Conservation (phyloP, 37 sponge, comb jelly and placozoan species). For the Crambe crambe region DNA sequence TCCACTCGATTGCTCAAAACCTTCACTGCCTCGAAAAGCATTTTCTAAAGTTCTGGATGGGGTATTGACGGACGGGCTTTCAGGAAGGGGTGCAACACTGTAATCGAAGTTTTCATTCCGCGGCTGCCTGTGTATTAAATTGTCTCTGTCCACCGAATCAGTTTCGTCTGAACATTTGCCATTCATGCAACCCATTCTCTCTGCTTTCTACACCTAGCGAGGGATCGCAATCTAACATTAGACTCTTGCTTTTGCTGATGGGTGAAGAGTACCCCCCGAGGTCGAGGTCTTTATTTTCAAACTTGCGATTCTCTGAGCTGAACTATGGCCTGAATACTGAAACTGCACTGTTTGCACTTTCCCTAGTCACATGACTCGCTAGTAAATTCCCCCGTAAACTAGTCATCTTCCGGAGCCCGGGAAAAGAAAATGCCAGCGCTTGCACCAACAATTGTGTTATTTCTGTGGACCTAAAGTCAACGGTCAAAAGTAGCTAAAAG, state of each 20-base stretch:
- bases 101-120: background rate
- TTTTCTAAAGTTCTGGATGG: background rate
- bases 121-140: background rate
- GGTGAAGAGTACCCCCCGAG: background rate
- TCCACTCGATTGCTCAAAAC: too few relatives aligned
- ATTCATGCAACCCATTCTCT: slow-evolving; percentile 9
- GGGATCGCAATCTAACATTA: too few relatives aligned
- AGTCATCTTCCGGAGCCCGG: too few relatives aligned
- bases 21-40: too few relatives aligned
- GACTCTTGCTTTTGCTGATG: too few relatives aligned
- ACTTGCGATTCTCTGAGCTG: too few relatives aligned
- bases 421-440: too few relatives aligned
- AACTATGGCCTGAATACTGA: too few relatives aligned
- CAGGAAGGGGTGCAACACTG: background rate
- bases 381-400: background rate
- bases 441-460: too few relatives aligned
- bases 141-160: background rate
- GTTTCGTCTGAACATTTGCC: slow-evolving; percentile 3
- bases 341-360: background rate
- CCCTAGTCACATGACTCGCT: background rate
- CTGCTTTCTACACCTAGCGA: background rate
- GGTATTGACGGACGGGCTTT: background rate
- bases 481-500: too few relatives aligned
- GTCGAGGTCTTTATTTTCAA: background rate
- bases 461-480: too few relatives aligned